Evolutionary conservation across 1,140 invertebrate species (phyloP).

Genomic region (Phymorhynchus buccinoides): DNA sequence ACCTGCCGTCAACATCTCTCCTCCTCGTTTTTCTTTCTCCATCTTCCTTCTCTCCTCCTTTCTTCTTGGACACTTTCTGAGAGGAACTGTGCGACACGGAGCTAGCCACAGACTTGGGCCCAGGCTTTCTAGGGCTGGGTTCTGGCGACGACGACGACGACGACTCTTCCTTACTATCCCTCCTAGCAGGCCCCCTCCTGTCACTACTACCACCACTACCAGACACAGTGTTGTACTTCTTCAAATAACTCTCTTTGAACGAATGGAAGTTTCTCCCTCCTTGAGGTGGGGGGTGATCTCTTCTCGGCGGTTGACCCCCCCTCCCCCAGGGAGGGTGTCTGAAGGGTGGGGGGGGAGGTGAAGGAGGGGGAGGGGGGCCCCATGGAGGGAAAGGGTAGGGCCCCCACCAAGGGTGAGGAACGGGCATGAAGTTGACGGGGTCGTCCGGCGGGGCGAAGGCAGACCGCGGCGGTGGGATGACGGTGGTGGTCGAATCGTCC

Average conservation of each 20-base stretch:
- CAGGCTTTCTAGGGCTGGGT: no score
- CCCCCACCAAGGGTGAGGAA: background rate
- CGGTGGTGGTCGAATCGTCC: background rate
- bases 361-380: background rate
- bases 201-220: background rate
- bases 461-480: slow-evolving; percentile 27
- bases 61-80: slow-evolving; percentile 32
- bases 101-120: background rate
- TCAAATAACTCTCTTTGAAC: slow-evolving; percentile 22
- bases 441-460: slow-evolving; percentile 28
- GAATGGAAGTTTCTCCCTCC: background rate
- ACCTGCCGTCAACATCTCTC: background rate
- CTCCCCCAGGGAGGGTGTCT: background rate
- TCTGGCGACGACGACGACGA: no score
- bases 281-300: background rate
- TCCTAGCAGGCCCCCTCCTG: background rate
- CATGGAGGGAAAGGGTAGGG: background rate
- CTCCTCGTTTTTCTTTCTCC: no score
- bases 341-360: background rate
- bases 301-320: no score
- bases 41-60: no score
- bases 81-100: background rate
- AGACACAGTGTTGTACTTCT: slow-evolving; percentile 17
- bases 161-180: background rate
- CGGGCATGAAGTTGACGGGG: background rate